Base-by-base conservation (phyloP, 2,797 vertebrate genomes). In the Morus bassanus region DNA sequence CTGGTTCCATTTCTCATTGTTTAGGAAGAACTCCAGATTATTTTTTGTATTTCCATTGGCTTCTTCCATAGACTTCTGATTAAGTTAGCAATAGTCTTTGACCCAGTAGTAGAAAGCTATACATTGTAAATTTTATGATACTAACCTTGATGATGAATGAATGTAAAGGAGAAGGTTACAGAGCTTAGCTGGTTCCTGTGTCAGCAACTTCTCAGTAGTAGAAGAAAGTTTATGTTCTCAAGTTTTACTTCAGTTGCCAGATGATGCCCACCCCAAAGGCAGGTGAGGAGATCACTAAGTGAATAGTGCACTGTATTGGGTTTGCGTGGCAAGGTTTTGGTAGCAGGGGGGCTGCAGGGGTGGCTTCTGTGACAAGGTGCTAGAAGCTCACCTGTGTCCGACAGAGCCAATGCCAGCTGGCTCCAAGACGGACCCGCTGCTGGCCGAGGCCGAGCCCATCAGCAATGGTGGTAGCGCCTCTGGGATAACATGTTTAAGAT, bases 391-490 rank as follows among this genome's bases (percentile, higher is more conserved):
- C 10, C 45, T 46, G 3, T 59, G n/a, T 35, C 57, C 7, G 1
- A 60, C 16, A 14, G n/a, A 60, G n/a, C 24, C 57, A 37, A 37
- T 37, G 57, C 24, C 57, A 60, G 57, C 24, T 2, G 15, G 57
- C n/a, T 37, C 57, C 57, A 37, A 18, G n/a, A 17, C 8, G 11
- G 23, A 37, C 57, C n/a, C 2, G 23, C n/a, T 2, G 3, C n/a
- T 37, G n/a, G n/a, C 23, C 23, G 25, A 25, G n/a, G 23, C 23
- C 1, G 15, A 59, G n/a, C 15, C n/a, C 57, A 25, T 59, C 57
- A 59, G 23, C 3, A 3, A 17, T 1, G 3, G n/a, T 25, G n/a
- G 57, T 25, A 11, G 23, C 2, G 6, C n/a, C 57, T 59, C n/a
- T 59, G 57, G 2, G n/a, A 25, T 25, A 25, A 17, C 23, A 25